phyloP scores from a whole-genome alignment of 1,140 invertebrate species.

The Myzus persicae region DNA sequence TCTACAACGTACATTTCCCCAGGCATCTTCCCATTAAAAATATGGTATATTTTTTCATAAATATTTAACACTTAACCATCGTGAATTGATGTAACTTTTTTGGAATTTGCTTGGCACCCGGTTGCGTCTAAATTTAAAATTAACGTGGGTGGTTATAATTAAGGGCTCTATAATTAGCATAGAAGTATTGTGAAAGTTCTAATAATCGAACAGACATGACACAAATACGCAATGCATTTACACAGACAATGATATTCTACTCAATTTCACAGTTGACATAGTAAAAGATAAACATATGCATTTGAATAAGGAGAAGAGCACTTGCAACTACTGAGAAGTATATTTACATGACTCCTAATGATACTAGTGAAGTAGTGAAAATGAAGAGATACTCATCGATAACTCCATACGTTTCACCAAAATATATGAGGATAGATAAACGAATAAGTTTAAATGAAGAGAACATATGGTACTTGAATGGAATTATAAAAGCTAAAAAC shows the following conservation, averaged over 20 bases:
- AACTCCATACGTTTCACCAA: neutral
- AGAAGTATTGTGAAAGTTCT: neutral
- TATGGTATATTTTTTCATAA: too few species aligned
- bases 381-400: neutral
- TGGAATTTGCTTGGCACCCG: too few species aligned
- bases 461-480: neutral
- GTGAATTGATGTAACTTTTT: too few species aligned
- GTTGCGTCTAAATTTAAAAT: neutral
- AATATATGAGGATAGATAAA: neutral
- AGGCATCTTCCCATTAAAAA: too few species aligned
- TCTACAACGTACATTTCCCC: too few species aligned
- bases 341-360: neutral
- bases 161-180: neutral
- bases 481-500: neutral
- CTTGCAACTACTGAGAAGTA: neutral
- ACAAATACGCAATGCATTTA: neutral
- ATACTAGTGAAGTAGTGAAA: neutral
- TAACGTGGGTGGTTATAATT: neutral
- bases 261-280: neutral
- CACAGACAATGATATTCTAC: neutral
- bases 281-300: neutral
- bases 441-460: neutral
- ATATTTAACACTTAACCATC: too few species aligned
- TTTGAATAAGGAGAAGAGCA: neutral
- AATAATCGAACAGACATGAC: neutral